phyloP scores from a whole-genome alignment of 2,113 vertebrate genomes.

The Meriones unguiculatus region DNA sequence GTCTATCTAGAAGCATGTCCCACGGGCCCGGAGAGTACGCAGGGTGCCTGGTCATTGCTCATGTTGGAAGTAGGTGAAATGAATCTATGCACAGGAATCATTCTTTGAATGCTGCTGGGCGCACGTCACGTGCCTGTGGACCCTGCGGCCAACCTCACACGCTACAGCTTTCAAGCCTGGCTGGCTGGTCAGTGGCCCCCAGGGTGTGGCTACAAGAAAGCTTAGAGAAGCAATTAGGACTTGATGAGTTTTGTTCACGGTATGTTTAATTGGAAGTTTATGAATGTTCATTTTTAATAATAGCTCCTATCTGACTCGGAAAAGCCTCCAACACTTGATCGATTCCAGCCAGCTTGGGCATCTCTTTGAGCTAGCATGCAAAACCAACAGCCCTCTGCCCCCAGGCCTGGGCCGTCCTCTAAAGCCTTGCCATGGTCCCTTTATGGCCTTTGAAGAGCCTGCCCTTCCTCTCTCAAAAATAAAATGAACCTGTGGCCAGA shows the following conservation, averaged over 20 bases:
- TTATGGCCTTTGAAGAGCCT: background rate
- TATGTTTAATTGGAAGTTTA: background rate
- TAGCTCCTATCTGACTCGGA: background rate
- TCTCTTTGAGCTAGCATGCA: background rate
- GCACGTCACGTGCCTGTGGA: background rate
- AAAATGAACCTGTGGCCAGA: background rate
- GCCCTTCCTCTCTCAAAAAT: background rate
- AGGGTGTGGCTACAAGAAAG: background rate
- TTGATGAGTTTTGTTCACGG: background rate
- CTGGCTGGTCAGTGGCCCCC: background rate
- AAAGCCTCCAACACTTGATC: background rate
- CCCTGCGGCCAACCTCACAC: background rate
- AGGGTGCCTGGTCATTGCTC: background rate
- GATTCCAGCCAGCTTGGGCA: fast-evolving
- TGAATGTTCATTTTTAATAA: background rate
- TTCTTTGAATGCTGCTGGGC: background rate
- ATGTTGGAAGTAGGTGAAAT: background rate
- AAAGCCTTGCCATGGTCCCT: background rate
- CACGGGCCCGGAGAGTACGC: background rate
- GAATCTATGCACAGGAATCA: background rate
- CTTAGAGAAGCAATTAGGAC: background rate
- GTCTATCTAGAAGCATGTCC: background rate
- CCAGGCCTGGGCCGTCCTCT: background rate
- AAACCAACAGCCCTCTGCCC: background rate
- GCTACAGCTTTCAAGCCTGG: too few relatives aligned